Evolutionary conservation across 2,797 vertebrate species (phyloP).

Genomic region (Rhadinocentrus ornatus): DNA sequence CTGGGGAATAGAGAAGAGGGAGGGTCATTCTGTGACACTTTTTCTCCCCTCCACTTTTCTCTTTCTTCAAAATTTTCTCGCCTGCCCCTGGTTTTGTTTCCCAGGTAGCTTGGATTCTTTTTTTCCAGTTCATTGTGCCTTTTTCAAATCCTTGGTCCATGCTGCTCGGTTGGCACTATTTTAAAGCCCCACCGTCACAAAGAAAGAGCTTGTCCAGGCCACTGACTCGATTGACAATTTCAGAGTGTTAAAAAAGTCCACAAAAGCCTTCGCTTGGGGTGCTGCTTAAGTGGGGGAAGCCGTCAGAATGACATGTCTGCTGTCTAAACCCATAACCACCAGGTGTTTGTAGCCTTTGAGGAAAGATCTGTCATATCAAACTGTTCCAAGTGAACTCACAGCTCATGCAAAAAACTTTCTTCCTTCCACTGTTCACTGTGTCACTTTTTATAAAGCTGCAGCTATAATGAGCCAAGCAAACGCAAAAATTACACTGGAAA

Average conservation of each 20-base stretch:
- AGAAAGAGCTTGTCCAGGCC: conserved; percentile 83
- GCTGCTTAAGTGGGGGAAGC: conserved; percentile 50
- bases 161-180: conserved; percentile 84
- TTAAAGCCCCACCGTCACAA: conserved; percentile 76
- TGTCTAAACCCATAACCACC: conserved; percentile 70
- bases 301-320: conserved; percentile 74
- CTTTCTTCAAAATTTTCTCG: conserved; percentile 80
- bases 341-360: conserved; percentile 71
- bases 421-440: conserved; percentile 48
- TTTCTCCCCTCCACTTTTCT: conserved; percentile 70
- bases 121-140: conserved; percentile 75
- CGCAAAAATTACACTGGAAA: conserved; percentile 35
- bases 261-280: conserved; percentile 72
- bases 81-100: conserved; percentile 80
- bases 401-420: conserved; percentile 16
- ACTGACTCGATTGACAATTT: conserved; percentile 85
- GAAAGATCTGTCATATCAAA: conserved; percentile 62
- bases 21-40: conserved; percentile 80
- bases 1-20: conserved; percentile 72
- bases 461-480: conserved; percentile 50
- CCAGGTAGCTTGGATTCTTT: conserved; percentile 75
- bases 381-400: conserved; percentile 54
- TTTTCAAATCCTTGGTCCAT: conserved; percentile 73
- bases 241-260: conserved; percentile 76
- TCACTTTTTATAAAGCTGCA: conserved; percentile 66